Base-by-base conservation (phyloP, 64 coral and sea anemone genomes). In the Montipora sp. region DNA sequence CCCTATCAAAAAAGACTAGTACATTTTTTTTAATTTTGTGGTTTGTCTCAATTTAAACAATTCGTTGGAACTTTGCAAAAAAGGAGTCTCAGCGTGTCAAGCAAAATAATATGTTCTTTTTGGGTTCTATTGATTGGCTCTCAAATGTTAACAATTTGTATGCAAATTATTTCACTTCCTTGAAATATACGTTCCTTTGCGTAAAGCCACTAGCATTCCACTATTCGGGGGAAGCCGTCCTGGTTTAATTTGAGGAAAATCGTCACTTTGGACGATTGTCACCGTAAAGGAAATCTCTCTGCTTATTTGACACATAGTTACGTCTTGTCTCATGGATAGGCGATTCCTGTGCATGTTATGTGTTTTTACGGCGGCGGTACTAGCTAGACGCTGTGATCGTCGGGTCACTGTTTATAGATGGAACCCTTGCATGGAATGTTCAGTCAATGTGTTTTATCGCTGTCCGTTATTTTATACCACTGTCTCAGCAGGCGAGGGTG, bases 361-460 rank as follows among this genome's bases (percentile, higher is more conserved):
- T 21, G 19, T 71, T 14, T 8, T 71, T 2, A 18, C 82, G 2
- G 48, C 19, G 27, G 10, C 18, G 48, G 10, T 72, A 67, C 18
- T 8, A 50, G 61, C 87, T 46, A 84, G 75, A 2, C 70, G 90
- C 83, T 92, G 90, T 24, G 90, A 92, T 80, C 73, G 44, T 8
- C 43, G 45, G 3, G 55, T 75, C 50, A 18, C n/a, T 68, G 59
- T 53, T 5, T 48, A 23, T 14, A 21, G 58, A 7, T 84, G 90
- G 90, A 75, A 53, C 19, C 53, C 20, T 12, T 92, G 90, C 10
- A 60, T 77, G 45, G 90, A 92, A 92, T 92, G 90, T 46, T 84
- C 80, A 14, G 21, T 92, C 5, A 92, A 92, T 60, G 73, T 15
- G 15, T 59, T 81, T 20, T 13, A 66, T 24, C 67, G 80, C 5